Percentiles rank a stretch among this genome's conserved stretches.
phyloP scores from a whole-genome alignment of 2,888 invertebrate genomes.

The Dilophus febrilis region DNA sequence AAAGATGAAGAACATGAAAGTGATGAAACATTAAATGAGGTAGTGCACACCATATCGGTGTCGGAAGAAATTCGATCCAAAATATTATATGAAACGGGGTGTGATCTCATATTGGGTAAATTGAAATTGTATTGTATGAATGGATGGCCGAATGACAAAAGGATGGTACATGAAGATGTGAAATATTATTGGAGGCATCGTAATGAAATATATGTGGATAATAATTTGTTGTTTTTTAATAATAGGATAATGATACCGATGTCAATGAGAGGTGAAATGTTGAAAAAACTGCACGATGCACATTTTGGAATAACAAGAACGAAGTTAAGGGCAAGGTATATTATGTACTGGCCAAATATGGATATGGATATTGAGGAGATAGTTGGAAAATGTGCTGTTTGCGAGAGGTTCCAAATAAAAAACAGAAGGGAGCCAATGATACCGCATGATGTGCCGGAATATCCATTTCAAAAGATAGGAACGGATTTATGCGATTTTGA shows the following conservation, averaged over 20 bases:
- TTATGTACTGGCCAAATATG: slow-evolving; percentile 15
- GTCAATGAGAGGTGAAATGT: slow-evolving; percentile 11
- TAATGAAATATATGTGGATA: slow-evolving; percentile 14
- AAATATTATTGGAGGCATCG: slow-evolving; percentile 14
- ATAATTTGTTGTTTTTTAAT: slow-evolving; percentile 12
- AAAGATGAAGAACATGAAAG: neutral
- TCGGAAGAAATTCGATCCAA: slow-evolving; percentile 6
- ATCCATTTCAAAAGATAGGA: slow-evolving; percentile 4
- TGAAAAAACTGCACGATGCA: slow-evolving; percentile 12
- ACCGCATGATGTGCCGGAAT: slow-evolving; percentile 13
- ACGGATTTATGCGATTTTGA: neutral
- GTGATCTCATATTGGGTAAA: slow-evolving; percentile 4
- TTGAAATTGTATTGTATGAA: neutral
- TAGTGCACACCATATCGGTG: neutral
- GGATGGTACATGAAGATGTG: slow-evolving; percentile 7
- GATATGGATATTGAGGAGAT: slow-evolving; percentile 11
- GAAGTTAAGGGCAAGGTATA: slow-evolving; percentile 12
- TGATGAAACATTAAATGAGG: neutral
- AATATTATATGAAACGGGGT: slow-evolving; percentile 4
- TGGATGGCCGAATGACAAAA: slow-evolving; percentile 10
- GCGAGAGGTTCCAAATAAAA: slow-evolving; percentile 10
- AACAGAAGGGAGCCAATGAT: slow-evolving; percentile 10
- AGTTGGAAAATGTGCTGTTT: slow-evolving; percentile 9
- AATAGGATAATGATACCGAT: slow-evolving; percentile 12
- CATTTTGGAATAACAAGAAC: slow-evolving; percentile 15